Evolutionary conservation across 2,888 invertebrate species (phyloP).

Genomic region (Phyllotreta cruciferae): DNA sequence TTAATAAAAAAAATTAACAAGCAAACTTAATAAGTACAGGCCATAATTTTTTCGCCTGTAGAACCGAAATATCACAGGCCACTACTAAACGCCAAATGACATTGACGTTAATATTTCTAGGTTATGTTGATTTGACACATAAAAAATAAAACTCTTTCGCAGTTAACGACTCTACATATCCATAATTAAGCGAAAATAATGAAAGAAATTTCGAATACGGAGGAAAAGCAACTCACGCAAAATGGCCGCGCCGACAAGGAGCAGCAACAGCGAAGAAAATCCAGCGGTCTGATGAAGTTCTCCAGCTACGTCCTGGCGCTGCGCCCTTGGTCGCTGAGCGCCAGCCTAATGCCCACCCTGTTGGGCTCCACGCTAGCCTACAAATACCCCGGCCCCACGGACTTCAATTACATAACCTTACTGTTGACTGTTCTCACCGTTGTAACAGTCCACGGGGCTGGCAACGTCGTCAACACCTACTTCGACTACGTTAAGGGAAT

Average conservation of each 20-base stretch:
- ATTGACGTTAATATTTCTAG: too few species aligned
- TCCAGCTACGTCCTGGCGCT: constrained; percentile 88
- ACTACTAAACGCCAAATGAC: too few species aligned
- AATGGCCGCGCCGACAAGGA: constrained; percentile 14
- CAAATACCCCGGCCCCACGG: constrained; percentile 75
- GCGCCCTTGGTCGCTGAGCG: constrained; percentile 93
- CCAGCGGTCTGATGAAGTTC: constrained; percentile 77
- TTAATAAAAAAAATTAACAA: too few species aligned
- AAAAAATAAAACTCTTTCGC: too few species aligned
- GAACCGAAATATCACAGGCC: too few species aligned
- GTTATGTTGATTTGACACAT: too few species aligned
- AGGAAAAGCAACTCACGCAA: constrained; percentile 12
- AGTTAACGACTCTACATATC: too few species aligned
- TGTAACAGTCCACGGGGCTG: constrained; percentile 92
- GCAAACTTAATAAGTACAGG: too few species aligned
- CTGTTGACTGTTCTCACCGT: constrained; percentile 85
- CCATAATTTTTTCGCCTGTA: too few species aligned
- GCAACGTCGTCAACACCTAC: constrained; percentile 96
- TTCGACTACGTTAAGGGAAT: constrained; percentile 95
- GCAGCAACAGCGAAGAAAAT: constrained; percentile 9
- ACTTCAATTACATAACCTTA: constrained; percentile 81
- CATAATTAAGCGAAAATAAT: constrained; percentile 11
- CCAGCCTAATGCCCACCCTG: constrained; percentile 88
- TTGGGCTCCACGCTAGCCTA: constrained; percentile 89
- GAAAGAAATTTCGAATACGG: constrained; percentile 18